A percentile compares a stretch with the other conserved stretches of the same genome.
These are phyloP conservation scores for Centropus unirufus DNA, from an alignment of 2,113 vertebrate species.

Conservation along the genomic window DNA sequence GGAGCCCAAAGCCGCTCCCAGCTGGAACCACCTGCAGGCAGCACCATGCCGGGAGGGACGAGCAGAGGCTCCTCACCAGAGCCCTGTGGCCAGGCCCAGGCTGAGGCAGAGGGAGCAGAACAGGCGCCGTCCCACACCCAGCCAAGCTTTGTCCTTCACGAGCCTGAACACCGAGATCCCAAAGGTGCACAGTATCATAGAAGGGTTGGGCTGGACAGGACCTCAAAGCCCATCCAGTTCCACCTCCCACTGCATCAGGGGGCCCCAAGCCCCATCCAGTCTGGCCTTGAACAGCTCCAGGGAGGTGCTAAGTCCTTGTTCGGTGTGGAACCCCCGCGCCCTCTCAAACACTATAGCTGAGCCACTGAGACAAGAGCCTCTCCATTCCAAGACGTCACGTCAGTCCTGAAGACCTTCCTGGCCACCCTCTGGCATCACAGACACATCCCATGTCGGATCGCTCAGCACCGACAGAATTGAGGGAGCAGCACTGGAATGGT, in stretches of 20 bases:
- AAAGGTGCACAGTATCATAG: neutral
- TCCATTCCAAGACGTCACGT: too few relatives aligned
- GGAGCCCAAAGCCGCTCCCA: neutral
- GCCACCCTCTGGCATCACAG: neutral
- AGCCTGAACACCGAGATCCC: neutral
- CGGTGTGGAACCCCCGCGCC: neutral
- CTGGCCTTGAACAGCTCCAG: too few relatives aligned
- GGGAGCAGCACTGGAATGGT: neutral
- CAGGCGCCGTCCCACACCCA: accelerated
- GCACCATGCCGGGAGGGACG: accelerated
- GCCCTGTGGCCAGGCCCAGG: neutral
- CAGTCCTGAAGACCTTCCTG: too few relatives aligned
- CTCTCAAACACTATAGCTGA: neutral
- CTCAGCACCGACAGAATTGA: neutral
- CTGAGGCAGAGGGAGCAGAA: neutral
- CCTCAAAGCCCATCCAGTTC: too few relatives aligned
- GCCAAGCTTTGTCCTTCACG: accelerated
- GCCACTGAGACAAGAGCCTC: neutral
- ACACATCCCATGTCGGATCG: neutral
- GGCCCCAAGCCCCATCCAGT: too few relatives aligned
- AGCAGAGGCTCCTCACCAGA: too few relatives aligned
- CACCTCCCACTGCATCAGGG: too few relatives aligned
- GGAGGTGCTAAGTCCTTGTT: neutral
- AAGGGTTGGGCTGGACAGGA: too few relatives aligned
- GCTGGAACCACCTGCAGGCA: neutral